Conservation (phyloP, 2,888 invertebrate genomes). For the Hesperia comma region DNA sequence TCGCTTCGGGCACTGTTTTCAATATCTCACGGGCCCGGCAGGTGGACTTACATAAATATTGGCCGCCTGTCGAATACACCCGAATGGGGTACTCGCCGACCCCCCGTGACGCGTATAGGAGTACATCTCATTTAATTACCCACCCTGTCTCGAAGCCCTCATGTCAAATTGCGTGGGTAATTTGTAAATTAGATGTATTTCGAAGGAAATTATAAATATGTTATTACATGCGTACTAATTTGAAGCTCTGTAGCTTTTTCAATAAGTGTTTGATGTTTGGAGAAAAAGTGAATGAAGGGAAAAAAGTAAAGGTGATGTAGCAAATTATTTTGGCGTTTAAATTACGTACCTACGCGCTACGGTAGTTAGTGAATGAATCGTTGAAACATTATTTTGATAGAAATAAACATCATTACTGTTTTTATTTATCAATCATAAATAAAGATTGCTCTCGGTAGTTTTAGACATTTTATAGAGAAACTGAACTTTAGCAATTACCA, state of each 20-base stretch:
- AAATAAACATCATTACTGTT: no score
- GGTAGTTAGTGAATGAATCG: no score
- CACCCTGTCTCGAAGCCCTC: conserved; percentile 12
- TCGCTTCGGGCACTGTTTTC: conserved; percentile 72
- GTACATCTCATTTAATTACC: conserved; percentile 15
- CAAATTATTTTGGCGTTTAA: neutral
- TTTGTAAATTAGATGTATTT: conserved; percentile 5
- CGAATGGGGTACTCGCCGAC: conserved; percentile 26
- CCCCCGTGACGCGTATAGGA: conserved; percentile 2
- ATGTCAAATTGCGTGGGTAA: conserved; percentile 12
- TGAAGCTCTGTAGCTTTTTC: neutral
- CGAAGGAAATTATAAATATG: neutral
- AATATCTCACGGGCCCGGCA: conserved; percentile 58
- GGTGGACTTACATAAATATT: conserved; percentile 37
- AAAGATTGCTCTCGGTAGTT: no score
- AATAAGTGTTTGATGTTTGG: neutral
- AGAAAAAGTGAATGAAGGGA: neutral
- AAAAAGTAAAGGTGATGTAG: neutral
- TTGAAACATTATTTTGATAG: no score
- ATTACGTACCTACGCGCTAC: no score
- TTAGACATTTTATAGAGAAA: no score
- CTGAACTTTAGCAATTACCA: no score
- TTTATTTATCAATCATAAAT: no score
- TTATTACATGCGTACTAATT: conserved; percentile 1
- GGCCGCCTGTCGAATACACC: conserved; percentile 37